These are phyloP conservation scores for Deroptyus accipitrinus DNA, from an alignment of 2,113 vertebrate species.

Conservation along the genomic window DNA sequence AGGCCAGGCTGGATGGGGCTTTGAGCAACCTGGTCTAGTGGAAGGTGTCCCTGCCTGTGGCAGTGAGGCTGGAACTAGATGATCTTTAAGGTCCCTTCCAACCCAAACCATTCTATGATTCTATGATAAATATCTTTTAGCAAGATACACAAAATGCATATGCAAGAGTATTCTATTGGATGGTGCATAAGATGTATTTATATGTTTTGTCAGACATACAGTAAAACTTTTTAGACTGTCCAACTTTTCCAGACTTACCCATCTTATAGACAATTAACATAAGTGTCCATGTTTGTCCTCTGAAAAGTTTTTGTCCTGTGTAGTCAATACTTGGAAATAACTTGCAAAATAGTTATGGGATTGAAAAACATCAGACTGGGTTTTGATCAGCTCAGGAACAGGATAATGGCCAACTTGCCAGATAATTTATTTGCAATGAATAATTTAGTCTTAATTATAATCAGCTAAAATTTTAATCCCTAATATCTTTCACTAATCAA, in stretches of 20 bases:
- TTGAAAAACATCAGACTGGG: not conserved
- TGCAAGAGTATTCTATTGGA: not conserved
- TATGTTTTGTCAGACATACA: not conserved
- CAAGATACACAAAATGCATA: not conserved
- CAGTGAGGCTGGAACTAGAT: not conserved
- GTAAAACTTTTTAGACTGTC: not conserved
- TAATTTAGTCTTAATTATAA: conserved; percentile 47
- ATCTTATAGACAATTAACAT: not conserved
- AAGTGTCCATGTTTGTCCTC: not conserved
- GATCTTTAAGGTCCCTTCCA: not conserved
- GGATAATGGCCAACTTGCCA: not conserved
- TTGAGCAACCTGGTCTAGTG: not conserved
- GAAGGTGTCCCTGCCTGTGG: not conserved
- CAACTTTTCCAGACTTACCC: not conserved
- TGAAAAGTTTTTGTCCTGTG: not conserved
- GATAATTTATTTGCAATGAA: conserved; percentile 34
- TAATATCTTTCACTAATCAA: conserved; percentile 37
- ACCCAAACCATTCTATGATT: not conserved
- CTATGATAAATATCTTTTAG: not conserved
- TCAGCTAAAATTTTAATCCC: conserved; percentile 26
- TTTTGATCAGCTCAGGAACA: not conserved
- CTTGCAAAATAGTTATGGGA: not conserved
- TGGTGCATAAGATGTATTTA: not conserved
- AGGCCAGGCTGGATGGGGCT: not conserved
- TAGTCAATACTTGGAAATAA: not conserved